Evolutionary conservation across 1,140 invertebrate genomes (phyloP).

Genomic region (Nymphalis io): DNA sequence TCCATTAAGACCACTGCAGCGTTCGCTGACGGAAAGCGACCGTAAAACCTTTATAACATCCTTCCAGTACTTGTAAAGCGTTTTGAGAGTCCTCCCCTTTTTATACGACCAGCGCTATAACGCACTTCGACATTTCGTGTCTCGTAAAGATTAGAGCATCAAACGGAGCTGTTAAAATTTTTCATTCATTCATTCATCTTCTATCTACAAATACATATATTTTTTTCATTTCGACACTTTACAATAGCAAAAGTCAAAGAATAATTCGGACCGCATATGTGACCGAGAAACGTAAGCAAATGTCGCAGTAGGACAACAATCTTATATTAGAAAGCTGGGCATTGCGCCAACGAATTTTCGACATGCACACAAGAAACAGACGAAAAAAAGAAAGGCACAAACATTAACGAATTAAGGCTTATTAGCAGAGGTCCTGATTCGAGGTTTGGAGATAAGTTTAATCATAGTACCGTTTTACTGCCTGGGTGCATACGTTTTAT

Average conservation of each 20-base stretch:
- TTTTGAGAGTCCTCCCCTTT: slow-evolving; percentile 71
- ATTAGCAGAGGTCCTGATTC: slow-evolving; percentile 69
- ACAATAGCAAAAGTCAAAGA: neutral
- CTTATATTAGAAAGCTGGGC: slow-evolving; percentile 29
- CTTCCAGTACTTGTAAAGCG: slow-evolving; percentile 79
- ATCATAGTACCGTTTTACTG: slow-evolving; percentile 78
- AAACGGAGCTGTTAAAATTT: slow-evolving; percentile 26
- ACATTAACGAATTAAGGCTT: slow-evolving; percentile 17
- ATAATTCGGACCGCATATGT: slow-evolving; percentile 26
- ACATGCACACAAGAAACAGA: slow-evolving; percentile 16
- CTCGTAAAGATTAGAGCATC: slow-evolving; percentile 39
- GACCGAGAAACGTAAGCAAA: slow-evolving; percentile 37
- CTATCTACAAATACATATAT: slow-evolving; percentile 19
- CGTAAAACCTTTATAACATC: slow-evolving; percentile 80
- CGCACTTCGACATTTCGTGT: slow-evolving; percentile 37
- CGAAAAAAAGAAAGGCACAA: slow-evolving; percentile 3
- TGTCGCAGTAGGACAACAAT: slow-evolving; percentile 49
- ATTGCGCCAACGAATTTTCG: slow-evolving; percentile 18
- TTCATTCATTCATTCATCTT: slow-evolving; percentile 25
- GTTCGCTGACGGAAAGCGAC: slow-evolving; percentile 73
- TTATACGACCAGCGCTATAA: slow-evolving; percentile 63
- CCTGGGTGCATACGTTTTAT: slow-evolving; percentile 77
- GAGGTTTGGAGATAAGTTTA: slow-evolving; percentile 74
- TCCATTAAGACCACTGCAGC: slow-evolving; percentile 77
- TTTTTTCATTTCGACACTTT: neutral